A percentile compares a stretch with the other conserved stretches of the same genome.
These are phyloP conservation scores for Pelobates cultripes DNA, from an alignment of 2,797 vertebrate genomes.

Conservation along the genomic window DNA sequence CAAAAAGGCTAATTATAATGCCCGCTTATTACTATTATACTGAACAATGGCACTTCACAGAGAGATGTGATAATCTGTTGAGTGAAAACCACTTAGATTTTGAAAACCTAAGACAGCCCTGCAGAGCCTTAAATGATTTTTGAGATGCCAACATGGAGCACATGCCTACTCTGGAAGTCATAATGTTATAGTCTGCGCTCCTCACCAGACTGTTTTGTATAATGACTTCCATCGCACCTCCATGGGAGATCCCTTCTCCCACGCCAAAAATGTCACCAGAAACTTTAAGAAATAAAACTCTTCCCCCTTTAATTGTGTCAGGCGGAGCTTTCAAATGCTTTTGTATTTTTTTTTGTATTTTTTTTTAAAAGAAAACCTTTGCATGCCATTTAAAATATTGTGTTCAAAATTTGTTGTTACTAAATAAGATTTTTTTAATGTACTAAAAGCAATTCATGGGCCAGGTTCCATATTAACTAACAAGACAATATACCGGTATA, in stretches of 20 bases:
- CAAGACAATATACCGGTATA: no score
- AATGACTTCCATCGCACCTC: constrained; percentile 47
- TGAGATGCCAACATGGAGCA: constrained; percentile 39
- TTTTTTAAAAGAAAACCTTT: background rate
- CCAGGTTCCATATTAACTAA: background rate
- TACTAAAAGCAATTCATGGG: background rate
- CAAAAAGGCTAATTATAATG: constrained; percentile 37
- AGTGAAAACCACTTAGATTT: constrained; percentile 51
- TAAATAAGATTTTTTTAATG: background rate
- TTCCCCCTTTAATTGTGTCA: background rate
- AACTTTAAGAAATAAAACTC: constrained; percentile 16
- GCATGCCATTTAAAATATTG: background rate
- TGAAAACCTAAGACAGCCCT: constrained; percentile 41
- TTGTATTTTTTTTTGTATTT: background rate
- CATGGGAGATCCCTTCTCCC: constrained; percentile 40
- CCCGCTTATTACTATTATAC: constrained; percentile 41
- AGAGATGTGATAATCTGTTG: constrained; percentile 47
- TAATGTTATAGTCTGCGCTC: constrained; percentile 45
- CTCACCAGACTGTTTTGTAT: constrained; percentile 43
- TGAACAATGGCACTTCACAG: constrained; percentile 44
- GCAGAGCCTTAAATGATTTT: constrained; percentile 49
- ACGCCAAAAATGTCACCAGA: constrained; percentile 39
- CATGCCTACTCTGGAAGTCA: constrained; percentile 45
- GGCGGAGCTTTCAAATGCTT: background rate
- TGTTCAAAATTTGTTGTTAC: background rate